Conservation (phyloP, 2,113 vertebrate genomes). For the Cololabis saira region DNA sequence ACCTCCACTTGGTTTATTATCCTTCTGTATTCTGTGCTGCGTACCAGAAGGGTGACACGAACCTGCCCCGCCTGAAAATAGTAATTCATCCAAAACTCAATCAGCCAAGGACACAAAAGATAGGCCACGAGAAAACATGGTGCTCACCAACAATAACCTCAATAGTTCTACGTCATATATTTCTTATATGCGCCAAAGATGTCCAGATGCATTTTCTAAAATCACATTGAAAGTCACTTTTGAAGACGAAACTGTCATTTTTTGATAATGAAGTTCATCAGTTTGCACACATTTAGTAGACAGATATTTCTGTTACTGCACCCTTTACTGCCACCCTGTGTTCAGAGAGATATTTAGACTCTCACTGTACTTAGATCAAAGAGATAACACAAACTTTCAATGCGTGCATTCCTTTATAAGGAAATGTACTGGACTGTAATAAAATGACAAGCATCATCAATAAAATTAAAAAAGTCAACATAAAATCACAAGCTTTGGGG, state of each 20-base stretch:
- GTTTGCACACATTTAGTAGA: not conserved
- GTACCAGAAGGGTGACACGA: constrained; percentile 92
- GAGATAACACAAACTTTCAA: not conserved
- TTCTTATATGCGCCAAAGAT: not conserved
- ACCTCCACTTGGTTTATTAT: constrained; percentile 96
- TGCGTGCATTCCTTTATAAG: not conserved
- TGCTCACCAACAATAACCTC: constrained; percentile 36
- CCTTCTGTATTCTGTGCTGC: constrained; percentile 94
- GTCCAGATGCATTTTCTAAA: not conserved
- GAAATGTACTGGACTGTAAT: not conserved
- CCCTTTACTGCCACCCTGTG: constrained; percentile 65
- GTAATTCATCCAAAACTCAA: constrained; percentile 63
- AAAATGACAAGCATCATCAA: too few relatives aligned
- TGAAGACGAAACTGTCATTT: not conserved
- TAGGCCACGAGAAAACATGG: constrained; percentile 38
- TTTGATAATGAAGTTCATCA: constrained; percentile 6
- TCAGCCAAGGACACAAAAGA: constrained; percentile 62
- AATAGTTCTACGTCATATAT: constrained; percentile 2
- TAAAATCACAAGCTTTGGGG: too few relatives aligned
- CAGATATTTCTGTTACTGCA: not conserved
- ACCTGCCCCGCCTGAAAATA: constrained; percentile 88
- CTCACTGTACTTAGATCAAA: not conserved
- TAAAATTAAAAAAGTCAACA: too few relatives aligned
- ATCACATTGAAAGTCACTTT: not conserved
- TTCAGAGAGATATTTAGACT: constrained; percentile 4